phyloP scores from a whole-genome alignment of 2,797 vertebrate genomes.

The Phrynocephalus forsythii region DNA sequence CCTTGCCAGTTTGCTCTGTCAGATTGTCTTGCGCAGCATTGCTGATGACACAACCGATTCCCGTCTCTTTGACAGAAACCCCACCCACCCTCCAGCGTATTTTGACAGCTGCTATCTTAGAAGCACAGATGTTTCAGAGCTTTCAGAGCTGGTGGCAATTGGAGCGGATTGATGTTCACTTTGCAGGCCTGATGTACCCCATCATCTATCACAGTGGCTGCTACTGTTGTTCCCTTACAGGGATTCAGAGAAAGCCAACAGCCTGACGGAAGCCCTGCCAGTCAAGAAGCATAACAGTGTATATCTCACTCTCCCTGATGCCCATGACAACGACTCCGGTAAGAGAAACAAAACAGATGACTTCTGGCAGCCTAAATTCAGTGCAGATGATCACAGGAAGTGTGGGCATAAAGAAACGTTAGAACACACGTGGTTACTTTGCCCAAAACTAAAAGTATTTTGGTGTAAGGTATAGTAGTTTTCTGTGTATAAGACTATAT shows the following conservation, averaged over 20 bases:
- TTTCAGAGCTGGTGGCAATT: conserved; percentile 30
- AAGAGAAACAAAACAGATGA: conserved; percentile 59
- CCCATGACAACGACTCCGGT: conserved; percentile 91
- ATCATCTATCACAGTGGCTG: conserved; percentile 16
- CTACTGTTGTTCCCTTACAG: conserved; percentile 78
- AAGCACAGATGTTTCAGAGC: neutral
- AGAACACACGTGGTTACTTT: too few relatives aligned
- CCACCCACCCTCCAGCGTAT: neutral
- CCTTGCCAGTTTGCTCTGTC: conserved; percentile 22
- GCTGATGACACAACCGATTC: conserved; percentile 24
- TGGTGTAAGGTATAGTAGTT: too few relatives aligned
- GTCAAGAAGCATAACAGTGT: conserved; percentile 85
- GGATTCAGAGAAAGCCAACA: conserved; percentile 90
- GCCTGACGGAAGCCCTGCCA: conserved; percentile 80
- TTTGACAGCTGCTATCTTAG: neutral
- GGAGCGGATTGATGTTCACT: conserved; percentile 19
- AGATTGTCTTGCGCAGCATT: neutral
- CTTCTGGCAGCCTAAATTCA: conserved; percentile 24
- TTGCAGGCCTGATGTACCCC: neutral
- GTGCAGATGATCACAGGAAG: neutral
- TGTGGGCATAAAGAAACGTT: too few relatives aligned
- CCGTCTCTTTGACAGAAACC: conserved; percentile 5
- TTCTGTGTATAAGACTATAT: too few relatives aligned
- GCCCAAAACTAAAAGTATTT: too few relatives aligned
- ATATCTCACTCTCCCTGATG: conserved; percentile 91